Evolutionary conservation across 2,797 vertebrate species (phyloP), one percentile per base, ranked within the genome.

Genomic region (Cuniculus paca): DNA sequence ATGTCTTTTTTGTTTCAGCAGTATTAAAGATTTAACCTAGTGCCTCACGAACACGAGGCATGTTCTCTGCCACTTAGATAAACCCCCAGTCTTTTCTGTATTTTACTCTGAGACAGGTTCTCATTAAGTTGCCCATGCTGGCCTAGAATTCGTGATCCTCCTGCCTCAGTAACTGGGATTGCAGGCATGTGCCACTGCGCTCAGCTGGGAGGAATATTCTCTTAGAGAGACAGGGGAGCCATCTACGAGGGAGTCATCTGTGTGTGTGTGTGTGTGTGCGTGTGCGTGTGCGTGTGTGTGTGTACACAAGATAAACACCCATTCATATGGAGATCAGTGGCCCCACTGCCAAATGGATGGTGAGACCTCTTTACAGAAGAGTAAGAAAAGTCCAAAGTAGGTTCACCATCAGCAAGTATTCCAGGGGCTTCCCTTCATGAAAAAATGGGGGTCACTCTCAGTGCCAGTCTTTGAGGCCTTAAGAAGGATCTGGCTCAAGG

Each of bases 381-480:
- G 72, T 0, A 11, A 48, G 34, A 52, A 36, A 7, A 34, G 14
- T 9, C 24, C n/a, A 22, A 11, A 28, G 83, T 54, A 22, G 11
- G 12, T n/a, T 50, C 52, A 17, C 48, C 50, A 31, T 1, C 11
- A 39, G 72, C 26, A 60, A 61, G 28, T 10, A 6, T 7, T 54
- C 52, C n/a, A 14, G 22, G 36, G n/a, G 14, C 5, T 60, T 58
- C 77, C 20, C 68, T 48, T 63, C 10, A 3, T 14, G 39, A 45
- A 31, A 75, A 65, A 83, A 26, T 16, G 6, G 9, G 61, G 13
- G 58, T 20, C 36, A 42, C 42, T 70, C 72, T 72, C 45, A 39
- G 1, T 24, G 9, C 0, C 0, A 63, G 45, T 1, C 74, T 50
- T n/a, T 20, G 42, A 79, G 61, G 42, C 50, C 26, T 31, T 42